Conservation (phyloP, 1,140 invertebrate genomes). For the Monomorium pharaonis region DNA sequence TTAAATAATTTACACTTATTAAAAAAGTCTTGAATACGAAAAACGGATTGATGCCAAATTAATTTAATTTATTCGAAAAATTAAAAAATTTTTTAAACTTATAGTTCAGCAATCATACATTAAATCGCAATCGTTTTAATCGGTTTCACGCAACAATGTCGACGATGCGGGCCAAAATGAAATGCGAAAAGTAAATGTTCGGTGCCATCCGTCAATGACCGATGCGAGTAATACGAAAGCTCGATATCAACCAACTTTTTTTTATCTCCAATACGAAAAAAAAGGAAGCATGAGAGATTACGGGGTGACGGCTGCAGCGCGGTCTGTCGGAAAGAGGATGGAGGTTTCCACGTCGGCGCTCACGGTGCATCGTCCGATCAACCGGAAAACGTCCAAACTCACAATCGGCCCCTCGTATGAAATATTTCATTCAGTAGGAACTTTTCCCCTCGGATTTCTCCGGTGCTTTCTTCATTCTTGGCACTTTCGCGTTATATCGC, state of each 20-base stretch:
- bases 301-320: slow-evolving; percentile 63
- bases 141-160: not conserved
- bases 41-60: not conserved
- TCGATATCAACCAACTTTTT: slow-evolving; percentile 51
- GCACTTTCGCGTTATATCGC: slow-evolving; percentile 53
- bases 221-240: slow-evolving; percentile 3
- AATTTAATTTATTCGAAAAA: not conserved
- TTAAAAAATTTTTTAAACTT: not conserved
- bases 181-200: not conserved
- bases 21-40: no score
- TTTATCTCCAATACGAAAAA: slow-evolving; percentile 27
- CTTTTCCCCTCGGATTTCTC: slow-evolving; percentile 76
- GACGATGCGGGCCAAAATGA: not conserved
- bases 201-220: not conserved
- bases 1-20: not conserved
- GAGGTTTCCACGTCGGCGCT: slow-evolving; percentile 78
- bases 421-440: slow-evolving; percentile 80
- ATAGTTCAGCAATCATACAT: not conserved
- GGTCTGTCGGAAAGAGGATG: slow-evolving; percentile 76
- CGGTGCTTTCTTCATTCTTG: slow-evolving; percentile 54
- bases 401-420: slow-evolving; percentile 74
- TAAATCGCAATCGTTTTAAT: slow-evolving; percentile 1
- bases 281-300: slow-evolving; percentile 66
- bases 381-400: slow-evolving; percentile 81
- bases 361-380: slow-evolving; percentile 79